phyloP scores from a whole-genome alignment of 1,140 invertebrate genomes.

The Ceratosolen fusciceps region DNA sequence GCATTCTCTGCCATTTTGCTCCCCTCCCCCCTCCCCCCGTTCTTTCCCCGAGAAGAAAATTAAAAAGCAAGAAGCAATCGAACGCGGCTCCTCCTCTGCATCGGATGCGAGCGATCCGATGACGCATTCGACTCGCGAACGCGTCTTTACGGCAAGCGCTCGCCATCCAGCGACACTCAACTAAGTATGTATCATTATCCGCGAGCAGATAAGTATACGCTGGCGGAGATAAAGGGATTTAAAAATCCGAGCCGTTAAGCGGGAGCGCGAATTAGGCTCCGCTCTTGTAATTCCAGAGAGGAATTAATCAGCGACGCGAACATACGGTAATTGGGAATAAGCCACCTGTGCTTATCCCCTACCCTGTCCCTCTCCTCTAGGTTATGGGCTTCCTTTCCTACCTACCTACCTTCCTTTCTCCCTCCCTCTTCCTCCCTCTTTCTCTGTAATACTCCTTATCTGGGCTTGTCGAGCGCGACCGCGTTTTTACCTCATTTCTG shows the following conservation, averaged over 20 bases:
- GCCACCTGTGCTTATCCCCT: not conserved
- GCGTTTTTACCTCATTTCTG: conserved; percentile 44
- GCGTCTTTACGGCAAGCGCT: not conserved
- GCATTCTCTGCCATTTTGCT: too few species aligned
- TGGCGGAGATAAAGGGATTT: not conserved
- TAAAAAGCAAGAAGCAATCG: too few species aligned
- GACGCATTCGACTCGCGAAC: not conserved
- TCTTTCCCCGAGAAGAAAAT: too few species aligned
- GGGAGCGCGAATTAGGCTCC: not conserved
- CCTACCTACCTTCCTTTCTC: conserved; percentile 1
- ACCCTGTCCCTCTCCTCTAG: not conserved
- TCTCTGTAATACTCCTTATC: not conserved
- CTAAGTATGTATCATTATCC: not conserved
- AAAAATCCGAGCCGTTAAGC: not conserved
- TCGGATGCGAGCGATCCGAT: too few species aligned
- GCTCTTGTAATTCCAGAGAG: conserved; percentile 23
- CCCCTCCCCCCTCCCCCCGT: too few species aligned
- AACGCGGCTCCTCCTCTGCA: too few species aligned
- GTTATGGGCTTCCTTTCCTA: too few species aligned
- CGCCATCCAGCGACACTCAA: not conserved
- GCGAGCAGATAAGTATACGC: not conserved
- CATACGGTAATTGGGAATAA: conserved; percentile 28
- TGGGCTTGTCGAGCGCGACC: conserved; percentile 34
- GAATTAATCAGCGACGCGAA: conserved; percentile 32
- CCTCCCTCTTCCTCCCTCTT: not conserved